Conservation (phyloP, 1,140 invertebrate genomes). For the Zelostemma sp. region DNA sequence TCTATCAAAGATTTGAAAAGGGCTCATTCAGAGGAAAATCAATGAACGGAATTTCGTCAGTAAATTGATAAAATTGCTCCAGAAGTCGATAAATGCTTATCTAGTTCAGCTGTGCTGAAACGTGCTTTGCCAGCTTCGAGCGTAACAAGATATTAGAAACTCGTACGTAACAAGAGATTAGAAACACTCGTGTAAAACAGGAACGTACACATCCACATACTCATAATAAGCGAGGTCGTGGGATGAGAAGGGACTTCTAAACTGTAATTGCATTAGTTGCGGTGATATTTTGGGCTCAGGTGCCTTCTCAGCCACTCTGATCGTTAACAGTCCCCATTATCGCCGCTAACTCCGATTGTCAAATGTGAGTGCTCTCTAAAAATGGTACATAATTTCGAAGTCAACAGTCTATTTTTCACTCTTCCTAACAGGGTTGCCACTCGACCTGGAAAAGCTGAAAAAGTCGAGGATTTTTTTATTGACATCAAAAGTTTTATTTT, state of each 20-base stretch:
- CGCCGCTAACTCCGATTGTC: conserved; percentile 48
- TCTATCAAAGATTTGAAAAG: too few relatives aligned
- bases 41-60: too few relatives aligned
- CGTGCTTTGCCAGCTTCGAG: conserved; percentile 9
- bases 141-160: background rate
- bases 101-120: conserved; percentile 32
- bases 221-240: conserved; percentile 21
- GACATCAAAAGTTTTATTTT: too few relatives aligned
- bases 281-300: conserved; percentile 70
- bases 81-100: background rate
- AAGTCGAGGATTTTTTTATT: too few relatives aligned
- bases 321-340: conserved; percentile 69
- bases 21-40: too few relatives aligned
- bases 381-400: too few relatives aligned
- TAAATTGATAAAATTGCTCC: background rate
- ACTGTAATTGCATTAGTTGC: conserved; percentile 70
- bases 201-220: conserved; percentile 22
- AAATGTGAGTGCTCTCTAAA: conserved; percentile 5
- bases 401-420: too few relatives aligned
- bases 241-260: conserved; percentile 63
- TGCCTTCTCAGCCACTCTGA: conserved; percentile 60
- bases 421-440: too few relatives aligned
- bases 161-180: conserved; percentile 29
- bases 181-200: conserved; percentile 23
- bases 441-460: too few relatives aligned